Percentiles rank a stretch among this genome's conserved stretches.
Conservation (phyloP, 2,888 invertebrate species). For the Steinernema carpocapsae region DNA sequence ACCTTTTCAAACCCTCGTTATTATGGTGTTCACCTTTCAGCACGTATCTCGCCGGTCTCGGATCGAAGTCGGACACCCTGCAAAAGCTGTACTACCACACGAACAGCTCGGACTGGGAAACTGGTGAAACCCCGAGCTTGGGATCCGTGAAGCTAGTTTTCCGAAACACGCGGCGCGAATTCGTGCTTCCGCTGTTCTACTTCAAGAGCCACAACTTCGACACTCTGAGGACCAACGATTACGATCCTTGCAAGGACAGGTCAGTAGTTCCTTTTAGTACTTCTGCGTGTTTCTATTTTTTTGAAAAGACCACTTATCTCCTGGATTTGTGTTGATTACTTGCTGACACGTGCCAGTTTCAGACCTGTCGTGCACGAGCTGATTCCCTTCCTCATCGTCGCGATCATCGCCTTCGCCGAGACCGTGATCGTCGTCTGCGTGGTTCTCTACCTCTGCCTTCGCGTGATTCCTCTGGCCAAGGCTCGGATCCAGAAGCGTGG, state of each 20-base stretch:
- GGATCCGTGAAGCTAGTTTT: slow-evolving; percentile 9
- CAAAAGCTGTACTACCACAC: slow-evolving; percentile 8
- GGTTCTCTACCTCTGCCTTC: background rate
- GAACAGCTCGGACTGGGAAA: background rate
- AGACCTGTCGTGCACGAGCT: background rate
- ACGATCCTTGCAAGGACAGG: background rate
- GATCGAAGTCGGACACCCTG: background rate
- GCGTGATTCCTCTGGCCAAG: slow-evolving; percentile 10
- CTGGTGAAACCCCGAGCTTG: background rate
- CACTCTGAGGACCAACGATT: background rate
- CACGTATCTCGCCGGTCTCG: background rate
- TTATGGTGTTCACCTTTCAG: background rate
- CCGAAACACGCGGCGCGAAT: background rate
- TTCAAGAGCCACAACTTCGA: background rate
- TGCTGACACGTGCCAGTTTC: no score
- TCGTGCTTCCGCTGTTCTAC: slow-evolving; percentile 5
- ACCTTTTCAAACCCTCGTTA: background rate
- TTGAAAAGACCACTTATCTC: no score
- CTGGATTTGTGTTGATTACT: no score
- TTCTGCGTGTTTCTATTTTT: no score
- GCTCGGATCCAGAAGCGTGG: background rate
- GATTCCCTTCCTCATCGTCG: background rate
- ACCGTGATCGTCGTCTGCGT: background rate
- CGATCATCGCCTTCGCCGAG: background rate
- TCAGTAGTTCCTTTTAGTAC: no score